phyloP scores from a whole-genome alignment of 1,140 invertebrate species.

The Zaprionus lachaisei region DNA sequence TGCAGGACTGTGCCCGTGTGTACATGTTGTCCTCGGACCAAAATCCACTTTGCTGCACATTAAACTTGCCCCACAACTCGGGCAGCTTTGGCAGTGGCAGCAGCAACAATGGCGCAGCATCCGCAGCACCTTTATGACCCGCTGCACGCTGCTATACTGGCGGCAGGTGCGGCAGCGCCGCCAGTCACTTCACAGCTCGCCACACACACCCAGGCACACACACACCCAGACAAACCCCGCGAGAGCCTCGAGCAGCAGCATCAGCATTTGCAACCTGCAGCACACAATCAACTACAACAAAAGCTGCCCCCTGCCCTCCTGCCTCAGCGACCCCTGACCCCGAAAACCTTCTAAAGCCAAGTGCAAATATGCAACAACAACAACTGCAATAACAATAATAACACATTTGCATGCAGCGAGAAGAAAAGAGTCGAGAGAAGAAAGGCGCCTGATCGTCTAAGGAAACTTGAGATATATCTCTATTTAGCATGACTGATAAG shows the following conservation, averaged over 20 bases:
- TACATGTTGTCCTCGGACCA: constrained; percentile 31
- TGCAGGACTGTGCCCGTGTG: constrained; percentile 15
- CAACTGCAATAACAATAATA: constrained; percentile 6
- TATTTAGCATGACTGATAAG: neutral
- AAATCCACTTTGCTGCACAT: constrained; percentile 67
- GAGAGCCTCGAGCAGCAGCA: constrained; percentile 15
- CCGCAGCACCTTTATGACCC: constrained; percentile 26
- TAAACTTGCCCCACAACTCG: constrained; percentile 43
- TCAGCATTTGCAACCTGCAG: neutral
- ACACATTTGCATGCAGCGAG: constrained; percentile 49
- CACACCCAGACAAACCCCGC: neutral
- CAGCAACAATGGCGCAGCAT: constrained; percentile 22
- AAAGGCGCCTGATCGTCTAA: neutral
- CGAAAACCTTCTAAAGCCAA: constrained; percentile 24
- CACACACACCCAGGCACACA: constrained; percentile 15
- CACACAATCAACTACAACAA: constrained; percentile 53
- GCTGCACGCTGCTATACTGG: neutral
- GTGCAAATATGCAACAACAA: constrained; percentile 42
- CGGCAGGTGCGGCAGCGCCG: constrained; percentile 25
- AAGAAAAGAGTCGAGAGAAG: neutral
- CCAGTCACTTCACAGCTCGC: constrained; percentile 52
- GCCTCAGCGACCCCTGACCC: constrained; percentile 15
- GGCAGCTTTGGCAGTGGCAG: constrained; percentile 24
- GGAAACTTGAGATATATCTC: neutral
- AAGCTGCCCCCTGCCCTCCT: constrained; percentile 7